Base-by-base conservation (phyloP, 2,888 invertebrate genomes). In the Sisyra terminalis region DNA sequence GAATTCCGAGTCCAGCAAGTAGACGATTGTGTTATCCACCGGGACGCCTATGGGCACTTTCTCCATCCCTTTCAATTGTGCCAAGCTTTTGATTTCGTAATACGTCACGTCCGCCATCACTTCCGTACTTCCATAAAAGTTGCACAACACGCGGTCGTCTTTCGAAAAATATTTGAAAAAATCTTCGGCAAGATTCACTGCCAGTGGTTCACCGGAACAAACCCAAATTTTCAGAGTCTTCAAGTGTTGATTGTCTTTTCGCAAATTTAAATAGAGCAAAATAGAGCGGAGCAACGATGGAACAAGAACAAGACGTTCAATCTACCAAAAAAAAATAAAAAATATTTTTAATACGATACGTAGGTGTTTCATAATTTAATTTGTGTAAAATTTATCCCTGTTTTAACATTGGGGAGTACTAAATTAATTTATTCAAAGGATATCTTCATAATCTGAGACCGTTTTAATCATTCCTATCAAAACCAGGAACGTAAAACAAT, bases 121-220 rank as follows among this genome's bases (percentile, higher is more conserved):
- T 59, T 92, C 92, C 0, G 90, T 89, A 49, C 88, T 87, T 0
- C 92, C 92, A 53, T 89, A 90, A 55, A 89, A 88, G 57, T 90
- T 92, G 42, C 85, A 86, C 32, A 92, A 61, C 11, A 70, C 66
- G 47, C 79, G 77, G 1, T 65, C 61, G 8, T 72, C 68, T 43
- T 70, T 70, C n/a, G 72, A 66, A 48, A 87, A 86, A 48, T 77
- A 73, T 29, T 71, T 66, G 58, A 86, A 86, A 65, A 89, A 90
- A 51, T 81, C 74, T 31, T 70, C 63, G 0, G 82, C 82, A 29
- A 88, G 59, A 0, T 78, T 69, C 5, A 75, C 69, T 10, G 78
- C 70, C 1, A 90, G 66, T 0, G 80, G 76, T 58, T 90, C 92
- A 1, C 92, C 90, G 1, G 89, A 89, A 53, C 89, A 87, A 10